These are phyloP conservation scores for Epinephelus fuscoguttatus DNA, from an alignment of 2,113 vertebrate species.

Conservation along the genomic window DNA sequence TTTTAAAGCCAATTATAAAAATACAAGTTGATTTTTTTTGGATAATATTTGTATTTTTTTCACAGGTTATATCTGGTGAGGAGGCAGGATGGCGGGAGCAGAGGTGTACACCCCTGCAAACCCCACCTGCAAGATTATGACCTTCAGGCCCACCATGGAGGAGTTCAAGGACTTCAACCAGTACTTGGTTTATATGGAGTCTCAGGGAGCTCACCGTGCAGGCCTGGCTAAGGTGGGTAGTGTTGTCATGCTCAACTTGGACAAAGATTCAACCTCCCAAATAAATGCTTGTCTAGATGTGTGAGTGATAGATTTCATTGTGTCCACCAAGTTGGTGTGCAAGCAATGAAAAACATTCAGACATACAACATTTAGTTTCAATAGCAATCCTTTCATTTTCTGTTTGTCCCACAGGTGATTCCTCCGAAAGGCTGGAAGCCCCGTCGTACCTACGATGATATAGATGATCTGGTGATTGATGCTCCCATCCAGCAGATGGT, in stretches of 20 bases:
- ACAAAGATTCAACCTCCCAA: neutral
- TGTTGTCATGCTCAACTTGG: neutral
- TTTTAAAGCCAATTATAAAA: neutral
- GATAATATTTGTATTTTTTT: neutral
- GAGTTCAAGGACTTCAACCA: conserved; percentile 96
- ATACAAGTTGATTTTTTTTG: neutral
- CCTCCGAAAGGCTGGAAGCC: conserved; percentile 98
- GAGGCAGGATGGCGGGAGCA: conserved; percentile 88
- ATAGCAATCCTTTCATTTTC: neutral
- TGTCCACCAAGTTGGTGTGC: neutral
- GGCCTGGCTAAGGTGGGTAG: conserved; percentile 93
- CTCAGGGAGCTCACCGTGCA: conserved; percentile 95
- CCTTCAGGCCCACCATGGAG: conserved; percentile 94
- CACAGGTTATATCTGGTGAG: conserved; percentile 62
- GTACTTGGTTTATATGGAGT: conserved; percentile 95
- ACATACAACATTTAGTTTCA: neutral
- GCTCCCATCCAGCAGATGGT: conserved; percentile 98
- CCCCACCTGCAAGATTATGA: conserved; percentile 97
- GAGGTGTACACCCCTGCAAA: conserved; percentile 88
- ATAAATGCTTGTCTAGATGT: neutral
- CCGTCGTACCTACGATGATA: conserved; percentile 92
- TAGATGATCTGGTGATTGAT: conserved; percentile 94
- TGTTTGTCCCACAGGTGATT: conserved; percentile 86
- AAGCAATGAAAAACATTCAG: neutral
- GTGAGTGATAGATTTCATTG: neutral